Conservation (phyloP, 2,113 vertebrate species). For the Rallus limicola region DNA sequence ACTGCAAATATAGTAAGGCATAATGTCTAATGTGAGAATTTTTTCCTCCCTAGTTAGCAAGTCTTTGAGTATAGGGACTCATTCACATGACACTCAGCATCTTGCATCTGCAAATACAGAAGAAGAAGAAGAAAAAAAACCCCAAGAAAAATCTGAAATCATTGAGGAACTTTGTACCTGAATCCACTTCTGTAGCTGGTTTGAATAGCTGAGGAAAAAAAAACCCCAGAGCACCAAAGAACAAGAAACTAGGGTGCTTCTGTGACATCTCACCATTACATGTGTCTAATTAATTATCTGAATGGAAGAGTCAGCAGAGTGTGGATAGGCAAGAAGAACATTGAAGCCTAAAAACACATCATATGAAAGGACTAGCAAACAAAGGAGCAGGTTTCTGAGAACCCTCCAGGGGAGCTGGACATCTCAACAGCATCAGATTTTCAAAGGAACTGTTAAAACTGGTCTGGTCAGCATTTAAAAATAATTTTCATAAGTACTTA, state of each 20-base stretch:
- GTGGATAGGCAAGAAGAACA: not conserved
- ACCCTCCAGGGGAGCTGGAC: not conserved
- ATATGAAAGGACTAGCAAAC: not conserved
- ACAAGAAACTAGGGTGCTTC: not conserved
- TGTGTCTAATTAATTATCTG: not conserved
- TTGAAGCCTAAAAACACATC: not conserved
- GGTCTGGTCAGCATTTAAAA: not conserved
- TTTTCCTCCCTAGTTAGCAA: not conserved
- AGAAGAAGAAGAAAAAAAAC: not conserved
- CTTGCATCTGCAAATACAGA: not conserved
- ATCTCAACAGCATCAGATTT: not conserved
- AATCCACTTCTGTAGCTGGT: not conserved
- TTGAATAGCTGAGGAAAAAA: not conserved
- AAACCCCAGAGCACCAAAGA: not conserved
- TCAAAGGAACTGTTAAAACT: not conserved
- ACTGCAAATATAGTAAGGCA: not conserved
- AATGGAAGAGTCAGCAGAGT: not conserved
- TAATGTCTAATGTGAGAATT: not conserved
- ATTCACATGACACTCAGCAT: fast-evolving
- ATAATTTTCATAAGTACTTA: not conserved
- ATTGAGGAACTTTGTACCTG: not conserved
- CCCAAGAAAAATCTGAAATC: not conserved
- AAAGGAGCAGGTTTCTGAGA: not conserved
- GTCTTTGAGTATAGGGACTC: not conserved
- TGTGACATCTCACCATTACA: not conserved